Percentiles rank a stretch among this genome's conserved stretches.
These are phyloP conservation scores for Linepithema humile DNA, from an alignment of 1,140 invertebrate genomes.

Conservation along the genomic window DNA sequence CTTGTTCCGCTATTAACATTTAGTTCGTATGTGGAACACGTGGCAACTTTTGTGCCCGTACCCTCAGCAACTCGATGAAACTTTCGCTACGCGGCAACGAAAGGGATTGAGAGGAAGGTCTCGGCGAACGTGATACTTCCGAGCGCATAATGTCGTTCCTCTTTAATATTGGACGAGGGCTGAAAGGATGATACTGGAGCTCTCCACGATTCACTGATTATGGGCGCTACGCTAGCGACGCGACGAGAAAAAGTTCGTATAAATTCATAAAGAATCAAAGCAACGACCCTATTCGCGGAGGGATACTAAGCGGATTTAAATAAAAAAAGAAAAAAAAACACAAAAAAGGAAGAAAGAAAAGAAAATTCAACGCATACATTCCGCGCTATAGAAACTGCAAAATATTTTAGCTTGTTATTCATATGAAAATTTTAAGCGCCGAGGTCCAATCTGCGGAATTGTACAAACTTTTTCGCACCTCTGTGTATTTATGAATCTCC, in stretches of 20 bases:
- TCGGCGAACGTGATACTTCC: neutral
- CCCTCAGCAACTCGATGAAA: neutral
- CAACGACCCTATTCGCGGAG: neutral
- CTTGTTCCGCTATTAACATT: conserved; percentile 56
- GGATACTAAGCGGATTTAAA: neutral
- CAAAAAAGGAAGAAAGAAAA: too few relatives aligned
- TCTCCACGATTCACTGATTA: neutral
- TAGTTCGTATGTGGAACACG: conserved; percentile 49
- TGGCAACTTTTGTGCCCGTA: neutral
- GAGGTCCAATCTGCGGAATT: conserved; percentile 1
- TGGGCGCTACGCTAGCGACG: neutral
- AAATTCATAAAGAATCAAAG: conserved; percentile 27
- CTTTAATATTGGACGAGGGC: conserved; percentile 18
- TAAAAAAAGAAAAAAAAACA: neutral
- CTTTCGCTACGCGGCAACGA: conserved; percentile 10
- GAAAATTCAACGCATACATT: neutral
- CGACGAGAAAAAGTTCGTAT: neutral
- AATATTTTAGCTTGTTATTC: conserved; percentile 14
- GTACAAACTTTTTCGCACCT: conserved; percentile 17
- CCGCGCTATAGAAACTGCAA: neutral
- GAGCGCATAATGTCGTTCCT: neutral
- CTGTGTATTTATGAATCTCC: neutral
- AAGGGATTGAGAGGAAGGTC: neutral
- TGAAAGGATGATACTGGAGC: neutral
- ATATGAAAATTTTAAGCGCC: conserved; percentile 12